These are phyloP conservation scores for Pseudomyrmex concolor DNA, from an alignment of 1,140 invertebrate genomes.

Conservation along the genomic window DNA sequence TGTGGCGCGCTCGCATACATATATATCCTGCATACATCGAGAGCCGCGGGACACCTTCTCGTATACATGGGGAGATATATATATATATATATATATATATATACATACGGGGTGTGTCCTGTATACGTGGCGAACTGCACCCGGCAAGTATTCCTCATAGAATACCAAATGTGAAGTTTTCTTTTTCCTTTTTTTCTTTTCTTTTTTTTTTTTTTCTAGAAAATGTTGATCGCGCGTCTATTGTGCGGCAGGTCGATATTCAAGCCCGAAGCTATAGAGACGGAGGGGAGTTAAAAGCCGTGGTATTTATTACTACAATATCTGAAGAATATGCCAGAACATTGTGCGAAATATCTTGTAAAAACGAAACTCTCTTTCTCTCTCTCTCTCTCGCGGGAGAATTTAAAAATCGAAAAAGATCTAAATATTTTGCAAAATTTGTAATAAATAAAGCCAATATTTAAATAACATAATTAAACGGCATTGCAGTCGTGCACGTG, in stretches of 20 bases:
- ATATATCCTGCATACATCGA: constrained; percentile 15
- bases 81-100: constrained; percentile 36
- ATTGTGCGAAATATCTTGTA: background rate
- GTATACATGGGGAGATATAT: constrained; percentile 39
- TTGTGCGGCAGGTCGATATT: constrained; percentile 41
- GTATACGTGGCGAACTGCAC: constrained; percentile 28
- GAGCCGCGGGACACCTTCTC: constrained; percentile 36
- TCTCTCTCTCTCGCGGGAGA: too few relatives aligned
- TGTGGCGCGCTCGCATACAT: constrained; percentile 17
- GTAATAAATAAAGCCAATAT: constrained; percentile 1
- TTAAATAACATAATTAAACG: background rate
- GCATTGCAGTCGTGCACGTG: too few relatives aligned
- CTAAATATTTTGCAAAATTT: background rate
- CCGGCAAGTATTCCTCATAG: constrained; percentile 54
- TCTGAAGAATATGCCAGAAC: constrained; percentile 4
- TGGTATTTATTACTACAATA: constrained; percentile 38
- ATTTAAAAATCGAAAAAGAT: background rate
- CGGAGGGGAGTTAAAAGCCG: constrained; percentile 18
- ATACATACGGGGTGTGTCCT: constrained; percentile 4
- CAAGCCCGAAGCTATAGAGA: constrained; percentile 7
- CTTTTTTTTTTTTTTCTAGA: constrained; percentile 23
- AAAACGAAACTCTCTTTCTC: too few relatives aligned
- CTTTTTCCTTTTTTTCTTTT: background rate
- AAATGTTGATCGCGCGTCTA: constrained; percentile 57
- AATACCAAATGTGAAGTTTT: constrained; percentile 40